Base-by-base conservation (phyloP, 2,888 invertebrate genomes). In the Anaspis maculata region DNA sequence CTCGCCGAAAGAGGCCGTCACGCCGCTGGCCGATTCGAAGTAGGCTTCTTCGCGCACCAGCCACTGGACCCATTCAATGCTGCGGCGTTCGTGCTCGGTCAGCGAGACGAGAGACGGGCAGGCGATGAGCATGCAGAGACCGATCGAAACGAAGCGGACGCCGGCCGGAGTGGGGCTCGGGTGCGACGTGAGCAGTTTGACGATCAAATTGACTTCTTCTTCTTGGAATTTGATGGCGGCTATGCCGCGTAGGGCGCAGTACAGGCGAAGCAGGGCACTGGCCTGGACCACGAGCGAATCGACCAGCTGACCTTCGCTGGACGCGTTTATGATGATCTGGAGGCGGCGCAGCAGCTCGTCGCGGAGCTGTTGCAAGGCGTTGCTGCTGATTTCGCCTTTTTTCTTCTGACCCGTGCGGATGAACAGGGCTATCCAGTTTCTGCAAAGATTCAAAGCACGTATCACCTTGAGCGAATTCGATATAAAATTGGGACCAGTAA, bases 51-150 rank as follows among this genome's bases (percentile, higher is more conserved):
- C 90, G 48, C 81, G 79, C 0, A 90, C 89, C 1, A 96, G 71
- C 90, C 92, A 94, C 50, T 88, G 86, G 9, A 90, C 81, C 94
- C 94, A 95, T 59, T 91, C 88, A 34, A 92, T 81, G 10, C 87
- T 84, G 53, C 79, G 79, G 41, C 83, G 80, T 64, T 96, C 96
- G 53, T 89, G 80, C 41, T 84, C 83, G 23, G 75, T 67, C 27
- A 76, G 75, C 44, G 76, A 75, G 62, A 64, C 44, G 12, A 96
- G 67, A 2, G 89, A 87, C 1, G 95, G 92, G 59, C 92, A 94
- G 0, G 94, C 91, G 25, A 96, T 83, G 1, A 96, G 74, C 85
- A 94, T 91, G 57, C 94, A 94, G 2, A 96, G 73, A 12, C 90
- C 90, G 21, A 95, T 72, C 1, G 92, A 90, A 0, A 94, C 90